A percentile compares a stretch with the other conserved stretches of the same genome.
Conservation (phyloP, 1,140 invertebrate genomes). For the Tetramorium alpestre region DNA sequence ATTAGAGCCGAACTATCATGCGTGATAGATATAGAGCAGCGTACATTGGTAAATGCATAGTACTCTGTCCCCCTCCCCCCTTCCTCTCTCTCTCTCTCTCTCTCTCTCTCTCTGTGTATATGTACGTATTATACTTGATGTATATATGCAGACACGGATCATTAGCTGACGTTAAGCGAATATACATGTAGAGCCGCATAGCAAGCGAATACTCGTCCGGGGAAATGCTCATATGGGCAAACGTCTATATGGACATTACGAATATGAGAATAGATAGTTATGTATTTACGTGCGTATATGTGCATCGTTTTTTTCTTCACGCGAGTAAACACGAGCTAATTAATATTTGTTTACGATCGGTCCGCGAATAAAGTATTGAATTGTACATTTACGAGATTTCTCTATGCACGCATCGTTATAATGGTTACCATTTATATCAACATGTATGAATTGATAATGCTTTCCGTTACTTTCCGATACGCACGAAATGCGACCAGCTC, state of each 20-base stretch:
- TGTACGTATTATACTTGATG: constrained; percentile 39
- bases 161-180: constrained; percentile 43
- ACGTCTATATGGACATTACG: neutral
- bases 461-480: neutral
- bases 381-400: constrained; percentile 8
- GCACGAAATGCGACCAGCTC: neutral
- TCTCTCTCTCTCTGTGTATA: neutral
- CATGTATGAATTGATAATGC: neutral
- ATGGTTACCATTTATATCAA: neutral
- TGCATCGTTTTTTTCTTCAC: neutral
- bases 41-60: constrained; percentile 17
- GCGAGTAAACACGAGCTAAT: constrained; percentile 14
- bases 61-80: neutral
- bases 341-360: constrained; percentile 29
- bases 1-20: constrained; percentile 14
- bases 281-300: no score
- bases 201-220: constrained; percentile 32
- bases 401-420: neutral
- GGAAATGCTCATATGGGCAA: constrained; percentile 23
- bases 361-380: constrained; percentile 1
- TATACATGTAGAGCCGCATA: constrained; percentile 47
- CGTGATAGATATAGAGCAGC: constrained; percentile 24
- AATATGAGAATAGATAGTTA: constrained; percentile 4
- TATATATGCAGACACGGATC: constrained; percentile 44
- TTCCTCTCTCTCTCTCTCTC: neutral